These are phyloP conservation scores for Mormyrops attenuatus DNA, from an alignment of 2,797 vertebrate species.

Conservation along the genomic window DNA sequence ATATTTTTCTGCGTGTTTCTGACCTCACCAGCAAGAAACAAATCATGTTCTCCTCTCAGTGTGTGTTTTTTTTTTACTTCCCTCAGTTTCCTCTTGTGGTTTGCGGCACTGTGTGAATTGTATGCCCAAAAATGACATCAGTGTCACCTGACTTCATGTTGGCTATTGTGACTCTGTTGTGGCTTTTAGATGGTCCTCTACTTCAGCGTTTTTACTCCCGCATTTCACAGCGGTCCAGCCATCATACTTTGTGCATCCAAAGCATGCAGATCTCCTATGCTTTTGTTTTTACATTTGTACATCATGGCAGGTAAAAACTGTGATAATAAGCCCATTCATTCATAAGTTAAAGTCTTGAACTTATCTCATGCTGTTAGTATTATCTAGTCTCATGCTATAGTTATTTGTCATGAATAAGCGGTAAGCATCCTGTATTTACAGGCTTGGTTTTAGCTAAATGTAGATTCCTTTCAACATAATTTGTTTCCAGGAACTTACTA, in stretches of 20 bases:
- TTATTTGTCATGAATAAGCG: neutral
- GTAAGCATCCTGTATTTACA: neutral
- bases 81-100: neutral
- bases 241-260: neutral
- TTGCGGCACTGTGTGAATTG: neutral
- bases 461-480: neutral
- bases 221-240: neutral
- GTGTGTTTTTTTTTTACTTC: neutral
- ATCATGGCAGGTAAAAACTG: neutral
- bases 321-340: neutral
- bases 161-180: neutral
- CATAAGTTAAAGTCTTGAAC: neutral
- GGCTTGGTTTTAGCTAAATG: neutral
- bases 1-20: slow-evolving; percentile 17
- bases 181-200: neutral
- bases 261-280: neutral
- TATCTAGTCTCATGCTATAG: neutral
- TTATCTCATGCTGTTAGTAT: neutral
- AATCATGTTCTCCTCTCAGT: slow-evolving; percentile 18
- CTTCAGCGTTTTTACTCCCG: neutral
- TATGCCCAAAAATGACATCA: neutral
- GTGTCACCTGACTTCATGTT: neutral
- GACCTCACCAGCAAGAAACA: slow-evolving; percentile 18
- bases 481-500: neutral
- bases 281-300: neutral